phyloP scores from a whole-genome alignment of 2,113 vertebrate species.

The Camelus bactrianus region DNA sequence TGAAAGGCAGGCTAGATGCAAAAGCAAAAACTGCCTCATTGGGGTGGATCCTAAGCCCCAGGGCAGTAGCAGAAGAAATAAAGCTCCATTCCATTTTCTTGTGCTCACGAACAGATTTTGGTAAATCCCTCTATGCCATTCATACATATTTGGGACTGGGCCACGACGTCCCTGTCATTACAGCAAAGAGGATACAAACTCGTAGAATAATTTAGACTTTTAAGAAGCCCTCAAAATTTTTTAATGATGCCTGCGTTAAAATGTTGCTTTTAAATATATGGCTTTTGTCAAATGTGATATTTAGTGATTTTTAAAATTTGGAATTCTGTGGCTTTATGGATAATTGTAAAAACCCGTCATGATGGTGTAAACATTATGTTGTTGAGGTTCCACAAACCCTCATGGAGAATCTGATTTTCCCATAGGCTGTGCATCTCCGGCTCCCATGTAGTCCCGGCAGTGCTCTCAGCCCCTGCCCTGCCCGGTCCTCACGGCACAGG shows the following conservation, averaged over 20 bases:
- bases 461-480: slow-evolving; percentile 65
- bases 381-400: not conserved
- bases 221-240: not conserved
- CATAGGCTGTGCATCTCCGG: slow-evolving; percentile 89
- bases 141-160: not conserved
- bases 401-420: slow-evolving; percentile 58
- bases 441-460: slow-evolving; percentile 83
- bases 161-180: not conserved
- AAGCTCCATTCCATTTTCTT: not conserved
- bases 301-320: not conserved
- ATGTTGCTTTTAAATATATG: not conserved
- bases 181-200: not conserved
- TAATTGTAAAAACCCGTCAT: not conserved
- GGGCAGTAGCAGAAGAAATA: not conserved
- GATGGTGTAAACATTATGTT: not conserved
- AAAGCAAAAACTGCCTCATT: not conserved
- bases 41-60: not conserved
- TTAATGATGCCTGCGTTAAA: not conserved
- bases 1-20: not conserved
- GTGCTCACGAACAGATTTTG: not conserved
- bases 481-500: not conserved
- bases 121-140: not conserved
- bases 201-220: not conserved
- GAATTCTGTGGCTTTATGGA: not conserved
- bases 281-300: not conserved